Conservation (phyloP, 1,140 invertebrate genomes). For the Lepidurus arcticus region DNA sequence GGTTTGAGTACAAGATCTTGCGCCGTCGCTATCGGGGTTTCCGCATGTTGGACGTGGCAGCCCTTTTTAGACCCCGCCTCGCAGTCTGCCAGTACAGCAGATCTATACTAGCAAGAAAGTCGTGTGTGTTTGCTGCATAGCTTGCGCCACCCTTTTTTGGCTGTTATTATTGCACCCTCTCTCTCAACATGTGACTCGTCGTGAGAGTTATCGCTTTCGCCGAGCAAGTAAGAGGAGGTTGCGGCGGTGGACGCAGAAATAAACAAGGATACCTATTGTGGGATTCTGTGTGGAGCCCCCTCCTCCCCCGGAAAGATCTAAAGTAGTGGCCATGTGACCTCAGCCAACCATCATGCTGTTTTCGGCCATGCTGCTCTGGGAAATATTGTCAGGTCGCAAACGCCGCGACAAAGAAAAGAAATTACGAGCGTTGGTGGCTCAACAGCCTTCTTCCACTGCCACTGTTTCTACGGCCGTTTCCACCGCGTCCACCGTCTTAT, state of each 20-base stretch:
- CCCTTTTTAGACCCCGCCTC: conserved; percentile 11
- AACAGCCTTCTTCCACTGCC: not conserved
- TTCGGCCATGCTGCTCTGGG: conserved; percentile 29
- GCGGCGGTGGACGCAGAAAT: too few species aligned
- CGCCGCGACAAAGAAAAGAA: conserved; percentile 25
- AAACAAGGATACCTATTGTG: not conserved
- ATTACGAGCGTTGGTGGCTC: conserved; percentile 2
- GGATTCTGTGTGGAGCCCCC: not conserved
- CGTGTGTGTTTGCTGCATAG: not conserved
- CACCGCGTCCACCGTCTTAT: not conserved
- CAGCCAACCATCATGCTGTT: not conserved
- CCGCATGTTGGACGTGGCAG: not conserved
- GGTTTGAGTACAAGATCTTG: not conserved
- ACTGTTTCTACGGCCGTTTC: not conserved
- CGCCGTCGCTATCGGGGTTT: conserved; percentile 16
- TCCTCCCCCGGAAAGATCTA: not conserved
- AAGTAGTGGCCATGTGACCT: conserved; percentile 5
- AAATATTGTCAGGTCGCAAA: conserved; percentile 27
- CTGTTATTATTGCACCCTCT: not conserved
- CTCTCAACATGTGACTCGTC: conserved; percentile 2
- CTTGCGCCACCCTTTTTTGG: not conserved
- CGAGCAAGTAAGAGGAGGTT: too few species aligned
- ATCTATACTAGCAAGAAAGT: not conserved
- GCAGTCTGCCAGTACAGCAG: conserved; percentile 4
- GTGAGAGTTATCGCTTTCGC: not conserved